Percentiles rank a stretch among this genome's conserved stretches.
phyloP scores from a whole-genome alignment of 1,140 invertebrate species.

The Xylocopa sonorina region DNA sequence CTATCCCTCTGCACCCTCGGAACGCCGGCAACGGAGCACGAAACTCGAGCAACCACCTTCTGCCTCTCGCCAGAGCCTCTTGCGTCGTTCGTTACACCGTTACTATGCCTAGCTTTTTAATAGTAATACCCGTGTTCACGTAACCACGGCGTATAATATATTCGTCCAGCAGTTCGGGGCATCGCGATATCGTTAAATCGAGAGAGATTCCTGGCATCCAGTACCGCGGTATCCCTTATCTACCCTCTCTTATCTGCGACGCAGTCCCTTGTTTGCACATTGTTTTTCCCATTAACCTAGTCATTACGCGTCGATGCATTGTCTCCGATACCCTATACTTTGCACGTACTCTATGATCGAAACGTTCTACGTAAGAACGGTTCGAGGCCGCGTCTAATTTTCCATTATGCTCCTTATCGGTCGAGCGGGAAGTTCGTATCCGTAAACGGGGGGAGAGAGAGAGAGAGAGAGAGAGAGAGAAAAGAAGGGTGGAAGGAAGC shows the following conservation, averaged over 20 bases:
- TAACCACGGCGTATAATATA: conserved; percentile 35
- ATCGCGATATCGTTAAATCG: conserved; percentile 49
- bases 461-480: conserved; percentile 4
- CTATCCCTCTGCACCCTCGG: conserved; percentile 29
- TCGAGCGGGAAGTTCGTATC: conserved; percentile 30
- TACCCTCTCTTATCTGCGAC: conserved; percentile 53
- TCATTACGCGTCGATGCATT: conserved; percentile 66
- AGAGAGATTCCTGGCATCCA: conserved; percentile 44
- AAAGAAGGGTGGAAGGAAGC: neutral
- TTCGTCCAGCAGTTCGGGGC: conserved; percentile 32
- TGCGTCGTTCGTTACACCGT: no score
- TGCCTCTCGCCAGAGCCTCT: no score
- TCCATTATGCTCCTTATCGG: conserved; percentile 66
- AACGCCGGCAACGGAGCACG: conserved; percentile 48
- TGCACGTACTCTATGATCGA: conserved; percentile 66
- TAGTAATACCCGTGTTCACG: conserved; percentile 33
- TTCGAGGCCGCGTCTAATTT: conserved; percentile 61
- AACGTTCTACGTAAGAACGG: conserved; percentile 52
- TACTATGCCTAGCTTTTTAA: conserved; percentile 35
- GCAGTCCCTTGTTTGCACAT: conserved; percentile 64
- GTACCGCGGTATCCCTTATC: conserved; percentile 43
- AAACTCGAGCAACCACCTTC: neutral
- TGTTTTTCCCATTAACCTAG: conserved; percentile 68
- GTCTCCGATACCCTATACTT: conserved; percentile 65
- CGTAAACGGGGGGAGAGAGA: neutral